Percentiles rank a stretch among this genome's conserved stretches.
phyloP scores from a whole-genome alignment of 2,113 vertebrate species.

The Lynx canadensis region DNA sequence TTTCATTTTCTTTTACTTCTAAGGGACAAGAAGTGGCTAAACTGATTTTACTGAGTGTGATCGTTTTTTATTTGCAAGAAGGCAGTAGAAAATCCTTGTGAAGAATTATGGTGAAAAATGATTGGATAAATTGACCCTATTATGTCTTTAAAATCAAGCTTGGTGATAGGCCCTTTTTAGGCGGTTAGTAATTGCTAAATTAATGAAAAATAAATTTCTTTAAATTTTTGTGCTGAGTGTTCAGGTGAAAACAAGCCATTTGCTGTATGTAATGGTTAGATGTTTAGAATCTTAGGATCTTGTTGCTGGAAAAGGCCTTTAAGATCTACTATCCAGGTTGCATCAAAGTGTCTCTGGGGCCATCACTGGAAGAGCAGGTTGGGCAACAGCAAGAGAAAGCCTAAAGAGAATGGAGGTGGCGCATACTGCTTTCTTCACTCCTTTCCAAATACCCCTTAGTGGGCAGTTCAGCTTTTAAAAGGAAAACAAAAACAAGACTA shows the following conservation, averaged over 20 bases:
- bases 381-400: neutral
- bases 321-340: neutral
- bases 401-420: neutral
- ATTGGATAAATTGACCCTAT: neutral
- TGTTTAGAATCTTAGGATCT: conserved; percentile 7
- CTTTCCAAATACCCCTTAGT: neutral
- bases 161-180: neutral
- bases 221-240: conserved; percentile 10
- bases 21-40: neutral
- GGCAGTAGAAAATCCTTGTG: neutral
- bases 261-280: neutral
- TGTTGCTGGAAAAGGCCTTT: neutral
- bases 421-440: neutral
- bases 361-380: neutral
- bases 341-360: neutral
- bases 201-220: neutral
- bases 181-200: conserved; percentile 5
- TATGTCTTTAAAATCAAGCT: neutral
- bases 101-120: neutral
- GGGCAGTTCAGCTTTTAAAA: neutral
- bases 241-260: neutral
- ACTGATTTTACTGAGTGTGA: neutral
- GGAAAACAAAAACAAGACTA: neutral
- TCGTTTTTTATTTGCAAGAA: conserved; percentile 7
- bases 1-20: conserved; percentile 53